Percentiles rank a stretch among this genome's conserved stretches.
Conservation (phyloP, 64 coral and sea anemone species). For the Montipora cactus region DNA sequence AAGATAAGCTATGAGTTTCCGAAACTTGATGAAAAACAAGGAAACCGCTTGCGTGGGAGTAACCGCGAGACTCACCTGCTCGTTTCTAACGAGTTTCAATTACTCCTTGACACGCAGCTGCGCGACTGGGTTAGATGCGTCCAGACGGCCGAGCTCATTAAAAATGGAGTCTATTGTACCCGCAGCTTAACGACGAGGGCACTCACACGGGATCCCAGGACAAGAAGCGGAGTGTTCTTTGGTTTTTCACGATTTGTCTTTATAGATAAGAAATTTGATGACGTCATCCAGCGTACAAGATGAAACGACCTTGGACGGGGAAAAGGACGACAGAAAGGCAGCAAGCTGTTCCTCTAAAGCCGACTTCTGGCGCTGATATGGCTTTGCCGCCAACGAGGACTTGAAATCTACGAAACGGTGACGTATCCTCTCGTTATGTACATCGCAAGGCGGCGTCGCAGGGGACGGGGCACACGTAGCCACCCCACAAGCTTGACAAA, state of each 20-base stretch:
- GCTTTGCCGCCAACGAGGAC: neutral
- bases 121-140: constrained; percentile 41
- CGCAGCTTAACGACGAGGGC: constrained; percentile 11
- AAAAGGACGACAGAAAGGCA: constrained; percentile 26
- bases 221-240: neutral
- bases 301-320: constrained; percentile 2
- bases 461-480: neutral
- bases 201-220: neutral
- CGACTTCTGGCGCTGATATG: constrained; percentile 49
- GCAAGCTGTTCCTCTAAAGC: constrained; percentile 21
- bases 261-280: constrained; percentile 42
- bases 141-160: constrained; percentile 5
- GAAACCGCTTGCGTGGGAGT: constrained; percentile 21
- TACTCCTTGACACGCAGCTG: constrained; percentile 45
- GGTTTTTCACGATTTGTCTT: constrained; percentile 28
- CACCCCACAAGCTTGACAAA: constrained; percentile 49
- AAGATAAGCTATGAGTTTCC: neutral
- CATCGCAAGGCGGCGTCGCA: neutral
- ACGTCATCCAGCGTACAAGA: constrained; percentile 28
- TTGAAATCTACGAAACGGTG: constrained; percentile 35
- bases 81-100: constrained; percentile 21
- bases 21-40: constrained; percentile 41
- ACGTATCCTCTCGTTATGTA: neutral
- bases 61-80: neutral
- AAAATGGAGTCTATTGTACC: constrained; percentile 36